Evolutionary conservation across 2,113 vertebrate species (phyloP), one percentile per base, ranked within the genome.

Genomic region (Falcunculus frontatus): DNA sequence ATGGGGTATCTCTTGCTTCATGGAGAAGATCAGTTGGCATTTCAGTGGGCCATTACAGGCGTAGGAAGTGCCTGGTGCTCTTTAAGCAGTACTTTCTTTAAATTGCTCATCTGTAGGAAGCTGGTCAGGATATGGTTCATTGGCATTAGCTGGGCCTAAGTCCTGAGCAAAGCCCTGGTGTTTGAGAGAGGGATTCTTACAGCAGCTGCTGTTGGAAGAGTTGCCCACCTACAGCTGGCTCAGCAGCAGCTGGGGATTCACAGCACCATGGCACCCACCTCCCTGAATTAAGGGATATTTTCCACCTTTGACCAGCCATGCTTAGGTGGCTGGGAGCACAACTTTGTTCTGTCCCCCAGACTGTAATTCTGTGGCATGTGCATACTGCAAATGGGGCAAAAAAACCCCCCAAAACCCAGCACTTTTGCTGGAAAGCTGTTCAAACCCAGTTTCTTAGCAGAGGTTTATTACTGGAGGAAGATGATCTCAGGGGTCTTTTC

Each of bases 351-450:
- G 1, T 37, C 9, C 17, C 9, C 18, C 47, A 7, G 5, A 23
- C 1, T 35, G 5, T 44, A 49, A 39, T 16, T 64, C 72, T 68
- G 53, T 86, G 73, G 69, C 57, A 9, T 9, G 25, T 57, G 23
- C 52, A 7, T 49, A 4, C 46, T 89, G 81, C 32, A 74, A 2
- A 52, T 1, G 6, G 11, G 62, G 17, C 13, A 44, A 67, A 55
- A 69, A 25, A 13, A 17, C 8, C 0, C 2, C 1, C 15, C 19
- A 25, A 33, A 75, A 60, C 4, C 9, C 30, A 27, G 32, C 19
- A 25, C 20, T 73, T 87, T 11, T 74, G 23, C 52, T 59, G 55
- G 50, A 60, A 81, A 74, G 6, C 46, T 70, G 46, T 37, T 91
- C 37, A 65, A 70, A 78, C 12, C 8, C 19, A 5, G 0, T 46